Conservation (phyloP, 2,113 vertebrate genomes). For the Ariopsis seemanni region DNA sequence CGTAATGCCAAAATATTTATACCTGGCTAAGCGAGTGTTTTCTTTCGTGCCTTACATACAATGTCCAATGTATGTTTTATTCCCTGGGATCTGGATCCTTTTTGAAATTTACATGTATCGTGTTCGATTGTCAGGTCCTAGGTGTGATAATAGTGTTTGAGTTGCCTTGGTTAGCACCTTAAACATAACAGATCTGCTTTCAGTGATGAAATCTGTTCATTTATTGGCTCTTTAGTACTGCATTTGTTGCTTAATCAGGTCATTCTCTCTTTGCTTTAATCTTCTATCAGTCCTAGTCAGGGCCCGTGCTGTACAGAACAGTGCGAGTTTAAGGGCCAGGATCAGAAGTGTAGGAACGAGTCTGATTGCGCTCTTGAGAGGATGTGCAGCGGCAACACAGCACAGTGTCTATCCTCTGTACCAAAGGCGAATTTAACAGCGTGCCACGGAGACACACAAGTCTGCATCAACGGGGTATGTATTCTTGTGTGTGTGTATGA, state of each 20-base stretch:
- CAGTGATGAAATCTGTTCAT: background rate
- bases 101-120: background rate
- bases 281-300: constrained; percentile 83
- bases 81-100: background rate
- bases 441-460: constrained; percentile 89
- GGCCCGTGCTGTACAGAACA: constrained; percentile 85
- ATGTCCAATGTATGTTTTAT: background rate
- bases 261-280: background rate
- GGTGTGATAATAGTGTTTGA: background rate
- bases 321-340: constrained; percentile 74
- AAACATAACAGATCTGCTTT: background rate
- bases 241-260: background rate
- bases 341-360: constrained; percentile 77
- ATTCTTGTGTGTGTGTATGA: background rate
- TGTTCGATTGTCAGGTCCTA: background rate
- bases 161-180: background rate
- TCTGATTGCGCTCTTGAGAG: constrained; percentile 87
- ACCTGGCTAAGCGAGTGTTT: background rate
- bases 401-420: constrained; percentile 82
- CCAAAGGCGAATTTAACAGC: constrained; percentile 85
- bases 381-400: constrained; percentile 77
- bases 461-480: constrained; percentile 89
- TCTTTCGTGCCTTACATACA: background rate
- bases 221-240: background rate
- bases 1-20: background rate